Base-by-base conservation (phyloP, 2,888 invertebrate genomes). In the Coleophora flavipennella region DNA sequence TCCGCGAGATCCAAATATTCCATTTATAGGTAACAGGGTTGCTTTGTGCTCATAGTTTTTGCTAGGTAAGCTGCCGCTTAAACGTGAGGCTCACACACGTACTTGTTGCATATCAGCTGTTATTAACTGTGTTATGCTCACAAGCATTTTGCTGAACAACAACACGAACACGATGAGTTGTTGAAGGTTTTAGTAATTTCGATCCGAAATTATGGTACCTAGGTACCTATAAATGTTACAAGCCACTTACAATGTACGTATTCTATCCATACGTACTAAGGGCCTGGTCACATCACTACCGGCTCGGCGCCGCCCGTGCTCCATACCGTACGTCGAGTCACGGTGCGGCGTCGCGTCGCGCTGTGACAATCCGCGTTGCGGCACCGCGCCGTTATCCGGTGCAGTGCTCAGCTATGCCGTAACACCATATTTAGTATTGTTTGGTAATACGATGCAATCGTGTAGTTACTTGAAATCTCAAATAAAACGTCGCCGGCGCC, bases 21-120 rank as follows among this genome's bases (percentile, higher is more conserved):
- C 66, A 80, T 81, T 81, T 83, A 83, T 83, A 83, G 53, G 53
- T 58, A 60, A 62, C 61, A 66, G 73, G 76, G 69, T 73, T 70
- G 60, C 73, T 69, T 53, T 64, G 61, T 61, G 49, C 62, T 58
- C 57, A 69, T 69, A 68, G 73, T 81, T 81, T 80, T 83, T 79
- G 73, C 71, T 68, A 51, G 73, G 70, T 68, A 51, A 68, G 67
- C 67, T 74, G 76, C 73, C 67, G 57, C 59, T 62, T 58, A 66
- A 75, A 69, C 78, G 78, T 78, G 76, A 76, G 66, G 52, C 56
- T 62, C 57, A 64, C 65, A 73, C 71, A 74, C 69, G 67, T 61
- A 66, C 67, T 58, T 62, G 59, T 56, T 57, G 60, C 65, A 51
- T 54, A 62, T 50, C 62, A 62, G 50, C 55, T 61, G 58, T 59